These are phyloP conservation scores for Geothlypis trichas DNA, from an alignment of 2,113 vertebrate species.

Conservation along the genomic window DNA sequence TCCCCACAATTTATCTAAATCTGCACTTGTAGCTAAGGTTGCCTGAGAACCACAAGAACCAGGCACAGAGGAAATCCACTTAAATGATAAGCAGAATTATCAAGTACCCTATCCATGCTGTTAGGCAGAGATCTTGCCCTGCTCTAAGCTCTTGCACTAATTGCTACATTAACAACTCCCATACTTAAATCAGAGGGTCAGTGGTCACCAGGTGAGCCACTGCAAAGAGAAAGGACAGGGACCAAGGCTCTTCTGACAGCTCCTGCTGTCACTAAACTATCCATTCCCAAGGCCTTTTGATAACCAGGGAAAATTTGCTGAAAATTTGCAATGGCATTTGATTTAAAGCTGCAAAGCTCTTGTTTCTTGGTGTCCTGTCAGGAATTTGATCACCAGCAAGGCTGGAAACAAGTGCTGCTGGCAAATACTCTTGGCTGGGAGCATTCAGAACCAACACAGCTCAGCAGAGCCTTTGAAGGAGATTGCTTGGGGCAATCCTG, in stretches of 20 bases:
- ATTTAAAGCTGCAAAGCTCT: not conserved
- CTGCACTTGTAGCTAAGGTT: not conserved
- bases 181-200: not conserved
- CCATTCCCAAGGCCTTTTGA: not conserved
- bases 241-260: not conserved
- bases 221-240: not conserved
- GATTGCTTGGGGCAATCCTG: not conserved
- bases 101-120: not conserved
- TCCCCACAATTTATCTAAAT: not conserved
- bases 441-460: not conserved
- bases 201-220: not conserved
- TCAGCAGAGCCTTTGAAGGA: not conserved
- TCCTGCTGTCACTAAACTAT: not conserved
- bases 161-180: not conserved
- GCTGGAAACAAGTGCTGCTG: not conserved
- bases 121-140: not conserved
- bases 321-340: not conserved
- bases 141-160: not conserved
- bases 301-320: not conserved
- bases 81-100: not conserved
- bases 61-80: not conserved
- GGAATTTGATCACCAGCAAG: not conserved
- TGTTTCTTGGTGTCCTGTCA: not conserved
- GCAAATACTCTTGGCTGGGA: not conserved
- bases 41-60: not conserved